Evolutionary conservation across 1,140 invertebrate genomes (phyloP), one percentile per base, ranked within the genome.

Genomic region (Macrobrachium nipponense): DNA sequence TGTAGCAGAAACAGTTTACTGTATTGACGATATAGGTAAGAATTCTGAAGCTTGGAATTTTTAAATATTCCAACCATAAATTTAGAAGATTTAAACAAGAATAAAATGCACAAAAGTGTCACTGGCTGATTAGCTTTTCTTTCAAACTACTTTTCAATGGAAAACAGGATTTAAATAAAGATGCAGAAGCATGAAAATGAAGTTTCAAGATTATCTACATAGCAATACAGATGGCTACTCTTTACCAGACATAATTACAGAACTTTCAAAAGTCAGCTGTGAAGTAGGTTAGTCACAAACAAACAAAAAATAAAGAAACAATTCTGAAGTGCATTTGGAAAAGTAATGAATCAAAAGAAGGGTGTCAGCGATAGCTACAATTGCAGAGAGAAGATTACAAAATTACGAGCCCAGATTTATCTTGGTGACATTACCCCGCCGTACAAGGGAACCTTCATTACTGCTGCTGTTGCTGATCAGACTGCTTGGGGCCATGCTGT

Each of bases 361-460:
- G 64, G n/a, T 20, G n/a, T 17, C 27, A 27, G 64, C n/a, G 14
- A 27, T 20, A 44, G 44, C 15, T 36, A 44, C 23, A 27, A 27
- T 27, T 73, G 70, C 14, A 20, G 23, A 27, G 17, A 27, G n/a
- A 60, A 27, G 12, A n/a, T 18, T 11, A 79, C 44, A 79, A 44
- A 27, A n/a, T 60, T 59, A 79, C 36, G 59, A 86, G 15, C 77
- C 77, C 12, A 75, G 36, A 58, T 70, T 80, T 27, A 86, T 80
- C 77, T 80, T 80, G 58, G 84, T 86, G 78, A 86, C 66, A 86
- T 86, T 86, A 86, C 84, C 84, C 66, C 84, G 77, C 44, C 84
- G 66, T 17, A 80, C 44, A 17, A 86, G 77, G 0, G 84, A 86
- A 36, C 84, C 77, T 11, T 86, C 84, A 11, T 58, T 51, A 36